These are phyloP conservation scores for Eupithecia tripunctaria DNA, from an alignment of 2,888 invertebrate genomes.

Conservation along the genomic window DNA sequence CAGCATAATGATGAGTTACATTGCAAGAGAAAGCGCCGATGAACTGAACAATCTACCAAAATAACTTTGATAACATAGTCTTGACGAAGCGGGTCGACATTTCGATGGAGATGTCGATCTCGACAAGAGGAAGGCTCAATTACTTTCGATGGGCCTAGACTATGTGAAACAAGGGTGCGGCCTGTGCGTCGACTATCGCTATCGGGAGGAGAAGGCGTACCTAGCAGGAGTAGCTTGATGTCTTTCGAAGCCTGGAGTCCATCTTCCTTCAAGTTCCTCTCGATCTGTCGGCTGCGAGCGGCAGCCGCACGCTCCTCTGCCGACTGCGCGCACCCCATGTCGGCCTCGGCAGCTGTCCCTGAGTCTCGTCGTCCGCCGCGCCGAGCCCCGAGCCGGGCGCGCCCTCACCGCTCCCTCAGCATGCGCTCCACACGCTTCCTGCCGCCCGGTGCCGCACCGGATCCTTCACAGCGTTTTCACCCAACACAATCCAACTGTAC, in stretches of 20 bases:
- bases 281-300: slow-evolving; percentile 98
- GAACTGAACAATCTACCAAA: slow-evolving; percentile 31
- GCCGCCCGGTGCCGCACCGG: slow-evolving; percentile 73
- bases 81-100: slow-evolving; percentile 38
- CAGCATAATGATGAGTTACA: slow-evolving; percentile 70
- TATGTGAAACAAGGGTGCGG: slow-evolving; percentile 71
- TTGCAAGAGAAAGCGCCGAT: slow-evolving; percentile 66
- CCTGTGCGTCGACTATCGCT: slow-evolving; percentile 50
- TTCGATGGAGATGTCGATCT: slow-evolving; percentile 32
- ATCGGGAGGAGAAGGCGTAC: slow-evolving; percentile 84
- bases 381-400: slow-evolving; percentile 84
- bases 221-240: slow-evolving; percentile 98
- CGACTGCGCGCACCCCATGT: slow-evolving; percentile 99
- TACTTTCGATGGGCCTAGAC: slow-evolving; percentile 44
- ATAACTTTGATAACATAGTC: slow-evolving; percentile 25
- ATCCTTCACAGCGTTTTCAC: slow-evolving; percentile 77
- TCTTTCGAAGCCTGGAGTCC: slow-evolving; percentile 99
- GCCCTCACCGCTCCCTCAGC: slow-evolving; percentile 86
- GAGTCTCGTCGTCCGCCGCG: slow-evolving; percentile 81
- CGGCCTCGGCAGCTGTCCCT: slow-evolving; percentile 83
- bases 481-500: slow-evolving; percentile 77
- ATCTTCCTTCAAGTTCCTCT: slow-evolving; percentile 99
- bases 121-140: slow-evolving; percentile 35
- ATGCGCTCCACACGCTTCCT: slow-evolving; percentile 79
- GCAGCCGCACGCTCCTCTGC: slow-evolving; percentile 99